A percentile compares a stretch with the other conserved stretches of the same genome.
Evolutionary conservation across 2,113 vertebrate species (phyloP).

Genomic region (Galbula dea): DNA sequence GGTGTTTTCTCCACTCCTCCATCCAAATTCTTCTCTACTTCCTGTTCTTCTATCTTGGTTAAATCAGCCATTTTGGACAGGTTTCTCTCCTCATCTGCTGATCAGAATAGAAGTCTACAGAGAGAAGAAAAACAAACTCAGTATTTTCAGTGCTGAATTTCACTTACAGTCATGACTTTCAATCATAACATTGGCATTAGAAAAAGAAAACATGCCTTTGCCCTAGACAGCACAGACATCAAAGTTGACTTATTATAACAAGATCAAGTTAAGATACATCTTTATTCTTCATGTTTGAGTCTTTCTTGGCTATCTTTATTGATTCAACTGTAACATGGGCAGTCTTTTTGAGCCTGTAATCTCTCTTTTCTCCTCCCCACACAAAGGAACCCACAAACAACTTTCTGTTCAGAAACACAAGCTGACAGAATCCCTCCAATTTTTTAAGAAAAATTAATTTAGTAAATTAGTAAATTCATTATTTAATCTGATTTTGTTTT

Average conservation of each 20-base stretch:
- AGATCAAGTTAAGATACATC: background rate
- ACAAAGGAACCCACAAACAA: background rate
- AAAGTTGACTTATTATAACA: background rate
- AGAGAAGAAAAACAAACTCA: background rate
- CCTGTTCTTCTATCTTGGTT: slow-evolving; percentile 35
- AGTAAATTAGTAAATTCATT: background rate
- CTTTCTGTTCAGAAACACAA: background rate
- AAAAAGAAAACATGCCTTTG: background rate
- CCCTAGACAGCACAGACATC: background rate
- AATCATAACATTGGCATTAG: background rate
- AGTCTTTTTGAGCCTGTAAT: background rate
- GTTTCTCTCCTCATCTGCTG: background rate
- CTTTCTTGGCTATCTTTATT: background rate
- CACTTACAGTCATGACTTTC: background rate
- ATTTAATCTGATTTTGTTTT: background rate
- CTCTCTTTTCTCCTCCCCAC: background rate
- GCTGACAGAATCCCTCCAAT: background rate
- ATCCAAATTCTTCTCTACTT: slow-evolving; percentile 34
- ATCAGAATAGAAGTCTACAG: slow-evolving; percentile 37
- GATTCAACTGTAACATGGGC: background rate
- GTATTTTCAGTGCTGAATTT: background rate
- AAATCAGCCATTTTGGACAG: slow-evolving; percentile 63
- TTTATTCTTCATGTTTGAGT: background rate
- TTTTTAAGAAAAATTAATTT: no score
- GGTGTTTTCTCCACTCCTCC: slow-evolving; percentile 34